These are phyloP conservation scores for Listronotus oregonensis DNA, from an alignment of 1,140 invertebrate species.

Conservation along the genomic window DNA sequence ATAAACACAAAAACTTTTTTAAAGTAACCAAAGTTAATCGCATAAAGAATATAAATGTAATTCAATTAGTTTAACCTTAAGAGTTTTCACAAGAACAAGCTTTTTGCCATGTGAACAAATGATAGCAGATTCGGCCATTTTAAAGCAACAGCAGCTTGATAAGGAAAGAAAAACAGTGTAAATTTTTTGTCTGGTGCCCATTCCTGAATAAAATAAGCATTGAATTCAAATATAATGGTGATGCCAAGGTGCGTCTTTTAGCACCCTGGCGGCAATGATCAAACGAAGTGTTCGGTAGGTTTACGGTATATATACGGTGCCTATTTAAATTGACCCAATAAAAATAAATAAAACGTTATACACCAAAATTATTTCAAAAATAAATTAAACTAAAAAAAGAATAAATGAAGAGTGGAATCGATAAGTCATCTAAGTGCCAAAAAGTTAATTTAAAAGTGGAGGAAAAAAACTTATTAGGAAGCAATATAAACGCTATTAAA, in stretches of 20 bases:
- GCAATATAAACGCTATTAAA: too few species aligned
- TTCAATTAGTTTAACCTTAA: conserved; percentile 17
- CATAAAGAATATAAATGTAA: conserved; percentile 18
- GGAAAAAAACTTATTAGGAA: too few species aligned
- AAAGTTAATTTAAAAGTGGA: too few species aligned
- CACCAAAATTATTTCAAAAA: too few species aligned
- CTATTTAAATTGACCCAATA: too few species aligned
- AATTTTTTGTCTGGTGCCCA: conserved; percentile 26
- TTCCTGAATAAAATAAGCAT: conserved; percentile 43
- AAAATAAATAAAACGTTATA: too few species aligned
- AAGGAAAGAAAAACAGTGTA: conserved; percentile 25
- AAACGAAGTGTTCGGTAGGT: conserved; percentile 21
- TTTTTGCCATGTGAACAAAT: conserved; percentile 23
- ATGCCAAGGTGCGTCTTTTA: conserved; percentile 45
- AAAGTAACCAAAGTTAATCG: too few species aligned
- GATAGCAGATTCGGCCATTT: conserved; percentile 19
- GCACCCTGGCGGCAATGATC: conserved; percentile 44
- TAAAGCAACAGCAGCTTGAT: conserved; percentile 6
- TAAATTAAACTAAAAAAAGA: too few species aligned
- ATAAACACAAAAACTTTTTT: too few species aligned
- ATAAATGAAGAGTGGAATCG: too few species aligned
- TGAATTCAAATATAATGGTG: conserved; percentile 50
- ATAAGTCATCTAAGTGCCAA: too few species aligned
- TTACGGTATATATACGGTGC: too few species aligned
- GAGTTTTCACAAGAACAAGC: conserved; percentile 2